Conservation (phyloP, 2,113 vertebrate genomes). For the Origma solitaria region DNA sequence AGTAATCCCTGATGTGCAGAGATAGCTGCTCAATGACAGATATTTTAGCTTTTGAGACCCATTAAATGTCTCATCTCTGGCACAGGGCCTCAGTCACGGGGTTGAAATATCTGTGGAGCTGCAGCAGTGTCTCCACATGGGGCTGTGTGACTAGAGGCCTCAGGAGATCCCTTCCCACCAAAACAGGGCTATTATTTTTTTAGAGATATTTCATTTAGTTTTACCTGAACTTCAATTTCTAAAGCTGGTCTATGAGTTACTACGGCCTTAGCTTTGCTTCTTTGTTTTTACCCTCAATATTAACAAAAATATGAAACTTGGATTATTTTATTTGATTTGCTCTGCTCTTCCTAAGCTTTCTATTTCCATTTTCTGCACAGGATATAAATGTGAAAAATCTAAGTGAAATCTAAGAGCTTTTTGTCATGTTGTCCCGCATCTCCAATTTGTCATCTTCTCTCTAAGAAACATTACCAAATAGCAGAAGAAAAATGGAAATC, state of each 20-base stretch:
- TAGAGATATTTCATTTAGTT: not conserved
- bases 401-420: not conserved
- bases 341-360: not conserved
- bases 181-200: not conserved
- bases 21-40: not conserved
- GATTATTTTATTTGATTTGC: rapidly evolving
- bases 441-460: not conserved
- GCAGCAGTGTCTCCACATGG: not conserved
- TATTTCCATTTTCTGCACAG: not conserved
- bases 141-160: not conserved
- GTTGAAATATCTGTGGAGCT: not conserved
- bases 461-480: not conserved
- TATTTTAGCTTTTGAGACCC: not conserved
- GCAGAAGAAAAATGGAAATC: not conserved
- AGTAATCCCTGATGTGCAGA: not conserved
- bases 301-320: not conserved
- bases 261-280: not conserved
- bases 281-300: not conserved
- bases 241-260: not conserved
- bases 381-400: not conserved
- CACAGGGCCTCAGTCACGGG: not conserved
- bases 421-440: rapidly evolving
- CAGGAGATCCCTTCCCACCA: not conserved
- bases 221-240: not conserved
- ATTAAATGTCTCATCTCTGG: not conserved